Conservation (phyloP, 2,113 vertebrate species). For the Anhinga anhinga region DNA sequence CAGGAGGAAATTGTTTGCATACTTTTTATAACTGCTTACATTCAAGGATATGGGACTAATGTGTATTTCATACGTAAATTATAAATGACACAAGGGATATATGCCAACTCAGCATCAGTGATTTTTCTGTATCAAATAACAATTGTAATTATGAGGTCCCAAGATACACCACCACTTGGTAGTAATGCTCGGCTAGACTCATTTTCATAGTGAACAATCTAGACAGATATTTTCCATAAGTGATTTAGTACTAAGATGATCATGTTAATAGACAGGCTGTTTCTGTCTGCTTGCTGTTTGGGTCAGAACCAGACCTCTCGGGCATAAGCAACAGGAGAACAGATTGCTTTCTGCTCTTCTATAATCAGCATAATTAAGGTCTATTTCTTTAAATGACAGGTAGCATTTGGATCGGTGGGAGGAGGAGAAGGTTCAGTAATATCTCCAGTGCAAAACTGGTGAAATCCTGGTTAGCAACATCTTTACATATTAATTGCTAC, state of each 20-base stretch:
- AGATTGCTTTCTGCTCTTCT: not conserved
- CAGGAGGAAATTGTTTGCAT: not conserved
- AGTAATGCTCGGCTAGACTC: not conserved
- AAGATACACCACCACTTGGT: not conserved
- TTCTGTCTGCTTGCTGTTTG: not conserved
- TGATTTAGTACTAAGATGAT: not conserved
- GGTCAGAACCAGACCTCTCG: not conserved
- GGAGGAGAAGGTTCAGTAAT: not conserved
- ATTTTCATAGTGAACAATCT: not conserved
- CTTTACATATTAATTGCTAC: not conserved
- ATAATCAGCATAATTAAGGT: not conserved
- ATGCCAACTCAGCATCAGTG: not conserved
- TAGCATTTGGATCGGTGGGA: not conserved
- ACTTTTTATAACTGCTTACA: not conserved
- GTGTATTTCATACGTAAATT: not conserved
- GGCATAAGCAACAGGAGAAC: not conserved
- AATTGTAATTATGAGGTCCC: not conserved
- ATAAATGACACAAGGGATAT: not conserved
- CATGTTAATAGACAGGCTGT: not conserved
- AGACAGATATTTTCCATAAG: not conserved
- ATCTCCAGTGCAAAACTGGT: not conserved
- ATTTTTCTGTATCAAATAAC: not conserved
- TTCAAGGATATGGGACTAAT: not conserved
- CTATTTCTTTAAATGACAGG: not conserved
- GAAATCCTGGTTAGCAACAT: not conserved